A percentile compares a stretch with the other conserved stretches of the same genome.
phyloP scores from a whole-genome alignment of 2,113 vertebrate species.

The Heliornis fulica region DNA sequence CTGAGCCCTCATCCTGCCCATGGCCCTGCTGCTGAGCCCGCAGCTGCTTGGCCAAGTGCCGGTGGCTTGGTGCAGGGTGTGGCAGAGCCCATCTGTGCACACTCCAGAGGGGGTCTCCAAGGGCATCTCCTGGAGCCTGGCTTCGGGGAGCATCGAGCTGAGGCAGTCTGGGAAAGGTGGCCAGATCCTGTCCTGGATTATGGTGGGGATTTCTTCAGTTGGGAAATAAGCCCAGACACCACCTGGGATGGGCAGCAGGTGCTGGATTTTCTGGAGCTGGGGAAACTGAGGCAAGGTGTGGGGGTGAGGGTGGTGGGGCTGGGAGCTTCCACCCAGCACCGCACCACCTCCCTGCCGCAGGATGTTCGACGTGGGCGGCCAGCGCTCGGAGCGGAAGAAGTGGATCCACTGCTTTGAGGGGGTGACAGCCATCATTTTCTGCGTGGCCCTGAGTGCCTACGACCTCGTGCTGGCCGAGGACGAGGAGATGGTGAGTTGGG shows the following conservation, averaged over 20 bases:
- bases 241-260: not conserved
- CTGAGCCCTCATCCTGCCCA: not conserved
- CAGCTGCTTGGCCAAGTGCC: fast-evolving
- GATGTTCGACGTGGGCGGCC: conserved; percentile 98
- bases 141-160: fast-evolving
- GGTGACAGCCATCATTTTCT: conserved; percentile 98
- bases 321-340: fast-evolving
- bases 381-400: conserved; percentile 97
- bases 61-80: not conserved
- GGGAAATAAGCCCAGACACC: not conserved
- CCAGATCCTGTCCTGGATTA: not conserved
- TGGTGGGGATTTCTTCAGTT: fast-evolving
- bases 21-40: not conserved
- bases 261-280: fast-evolving
- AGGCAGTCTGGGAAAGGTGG: fast-evolving
- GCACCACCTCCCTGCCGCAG: conserved; percentile 42
- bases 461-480: conserved; percentile 97
- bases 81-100: not conserved
- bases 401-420: conserved; percentile 99
- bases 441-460: conserved; percentile 94
- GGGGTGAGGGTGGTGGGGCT: fast-evolving
- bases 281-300: not conserved
- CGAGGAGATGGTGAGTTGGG: conserved; percentile 92
- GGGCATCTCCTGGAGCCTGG: not conserved
- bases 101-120: fast-evolving